A percentile compares a stretch with the other conserved stretches of the same genome.
Evolutionary conservation across 1,140 invertebrate species (phyloP).

Genomic region (Cydia splendana): DNA sequence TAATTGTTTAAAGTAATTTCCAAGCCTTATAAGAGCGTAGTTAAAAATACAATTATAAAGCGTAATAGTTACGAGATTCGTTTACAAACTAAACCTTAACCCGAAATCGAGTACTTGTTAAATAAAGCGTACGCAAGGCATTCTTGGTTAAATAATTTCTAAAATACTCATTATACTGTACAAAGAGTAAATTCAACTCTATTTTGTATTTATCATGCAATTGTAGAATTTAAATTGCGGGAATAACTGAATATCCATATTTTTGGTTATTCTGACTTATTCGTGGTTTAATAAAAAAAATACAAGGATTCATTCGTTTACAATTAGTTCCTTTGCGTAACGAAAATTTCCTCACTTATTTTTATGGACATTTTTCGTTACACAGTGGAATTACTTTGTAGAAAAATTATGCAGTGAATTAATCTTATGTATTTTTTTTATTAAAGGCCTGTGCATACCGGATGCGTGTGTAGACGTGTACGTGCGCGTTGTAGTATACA

Average conservation of each 20-base stretch:
- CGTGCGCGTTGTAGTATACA: too few relatives aligned
- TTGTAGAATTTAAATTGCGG: too few relatives aligned
- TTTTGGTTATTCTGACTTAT: too few relatives aligned
- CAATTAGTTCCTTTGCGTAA: not conserved
- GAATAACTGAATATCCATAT: too few relatives aligned
- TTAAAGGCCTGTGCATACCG: too few relatives aligned
- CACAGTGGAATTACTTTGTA: not conserved
- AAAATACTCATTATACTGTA: not conserved
- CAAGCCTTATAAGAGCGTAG: conserved; percentile 28
- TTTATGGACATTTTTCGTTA: not conserved
- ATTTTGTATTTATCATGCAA: too few relatives aligned
- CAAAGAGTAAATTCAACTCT: not conserved
- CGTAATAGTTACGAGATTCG: conserved; percentile 25
- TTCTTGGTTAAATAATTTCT: not conserved
- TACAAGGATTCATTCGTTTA: too few relatives aligned
- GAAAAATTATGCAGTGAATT: not conserved
- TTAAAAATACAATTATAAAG: conserved; percentile 28
- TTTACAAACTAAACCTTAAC: conserved; percentile 17
- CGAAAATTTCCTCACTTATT: not conserved
- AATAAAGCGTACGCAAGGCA: conserved; percentile 25
- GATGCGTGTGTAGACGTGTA: too few relatives aligned
- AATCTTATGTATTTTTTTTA: too few relatives aligned
- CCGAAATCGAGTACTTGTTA: not conserved
- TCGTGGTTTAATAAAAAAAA: too few relatives aligned
- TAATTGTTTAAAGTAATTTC: not conserved